phyloP scores from a whole-genome alignment of 2,113 vertebrate genomes.

The Serinus canaria region DNA sequence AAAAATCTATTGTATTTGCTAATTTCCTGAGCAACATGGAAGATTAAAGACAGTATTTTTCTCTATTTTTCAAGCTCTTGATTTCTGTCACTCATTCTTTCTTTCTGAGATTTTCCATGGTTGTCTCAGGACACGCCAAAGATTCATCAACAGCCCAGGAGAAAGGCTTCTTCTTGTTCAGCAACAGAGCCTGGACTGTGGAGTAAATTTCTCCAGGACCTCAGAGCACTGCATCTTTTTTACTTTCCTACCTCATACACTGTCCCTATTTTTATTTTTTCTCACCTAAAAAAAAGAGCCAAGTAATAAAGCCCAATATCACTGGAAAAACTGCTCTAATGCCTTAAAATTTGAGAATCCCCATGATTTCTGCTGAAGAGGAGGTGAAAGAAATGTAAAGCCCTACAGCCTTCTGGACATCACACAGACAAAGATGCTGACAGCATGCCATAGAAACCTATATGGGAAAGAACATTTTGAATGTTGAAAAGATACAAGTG shows the following conservation, averaged over 20 bases:
- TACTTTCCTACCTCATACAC: neutral
- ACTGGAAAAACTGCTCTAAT: neutral
- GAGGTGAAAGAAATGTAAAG: neutral
- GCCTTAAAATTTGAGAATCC: neutral
- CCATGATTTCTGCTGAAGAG: neutral
- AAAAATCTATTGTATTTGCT: neutral
- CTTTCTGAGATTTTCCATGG: neutral
- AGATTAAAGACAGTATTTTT: neutral
- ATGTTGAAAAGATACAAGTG: neutral
- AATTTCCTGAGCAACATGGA: neutral
- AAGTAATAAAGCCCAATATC: neutral
- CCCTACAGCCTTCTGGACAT: neutral
- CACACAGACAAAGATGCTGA: neutral
- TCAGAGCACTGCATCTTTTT: neutral
- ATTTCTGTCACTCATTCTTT: neutral
- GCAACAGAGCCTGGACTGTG: accelerated
- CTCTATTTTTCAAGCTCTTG: neutral
- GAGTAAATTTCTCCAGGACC: neutral
- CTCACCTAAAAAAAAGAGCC: accelerated
- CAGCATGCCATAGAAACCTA: neutral
- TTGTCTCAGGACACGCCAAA: neutral
- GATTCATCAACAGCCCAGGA: neutral
- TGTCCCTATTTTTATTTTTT: neutral
- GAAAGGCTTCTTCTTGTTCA: neutral
- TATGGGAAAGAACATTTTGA: neutral